Evolutionary conservation across 1,140 invertebrate genomes (phyloP).

Genomic region (Bombus superbus): DNA sequence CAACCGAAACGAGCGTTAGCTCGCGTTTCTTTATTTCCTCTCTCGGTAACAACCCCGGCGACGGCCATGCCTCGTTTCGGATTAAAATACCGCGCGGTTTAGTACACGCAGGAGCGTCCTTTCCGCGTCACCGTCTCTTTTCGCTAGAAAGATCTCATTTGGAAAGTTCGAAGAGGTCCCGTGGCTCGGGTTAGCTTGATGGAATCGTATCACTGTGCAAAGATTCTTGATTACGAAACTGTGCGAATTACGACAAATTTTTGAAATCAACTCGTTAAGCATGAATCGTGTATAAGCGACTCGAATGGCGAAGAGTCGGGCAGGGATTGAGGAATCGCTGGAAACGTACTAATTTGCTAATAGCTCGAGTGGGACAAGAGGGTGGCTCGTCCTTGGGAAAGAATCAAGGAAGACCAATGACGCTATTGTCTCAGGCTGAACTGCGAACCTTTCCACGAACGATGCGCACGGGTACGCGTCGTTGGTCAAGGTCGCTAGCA

Average conservation of each 20-base stretch:
- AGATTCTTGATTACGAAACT: background rate
- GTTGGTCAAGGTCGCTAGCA: slow-evolving; percentile 22
- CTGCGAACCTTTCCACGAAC: slow-evolving; percentile 12
- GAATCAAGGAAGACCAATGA: slow-evolving; percentile 33
- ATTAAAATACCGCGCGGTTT: slow-evolving; percentile 11
- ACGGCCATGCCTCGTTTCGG: slow-evolving; percentile 5
- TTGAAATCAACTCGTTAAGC: no score
- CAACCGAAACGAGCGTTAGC: slow-evolving; percentile 26
- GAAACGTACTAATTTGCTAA: background rate
- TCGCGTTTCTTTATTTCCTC: slow-evolving; percentile 35
- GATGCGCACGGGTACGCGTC: background rate
- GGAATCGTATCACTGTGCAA: no score
- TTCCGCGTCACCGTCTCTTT: background rate
- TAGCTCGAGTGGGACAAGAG: background rate
- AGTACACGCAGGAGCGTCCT: background rate
- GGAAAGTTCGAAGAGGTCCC: no score
- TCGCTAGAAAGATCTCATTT: background rate
- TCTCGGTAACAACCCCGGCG: background rate
- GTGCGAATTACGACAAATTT: background rate
- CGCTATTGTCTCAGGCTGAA: slow-evolving; percentile 29
- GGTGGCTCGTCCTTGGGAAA: slow-evolving; percentile 18
- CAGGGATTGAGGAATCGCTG: background rate
- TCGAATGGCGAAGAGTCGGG: background rate
- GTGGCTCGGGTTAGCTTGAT: no score
- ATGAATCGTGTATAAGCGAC: no score